Conservation (phyloP, 2,113 vertebrate species). For the Chaetops frenatus region DNA sequence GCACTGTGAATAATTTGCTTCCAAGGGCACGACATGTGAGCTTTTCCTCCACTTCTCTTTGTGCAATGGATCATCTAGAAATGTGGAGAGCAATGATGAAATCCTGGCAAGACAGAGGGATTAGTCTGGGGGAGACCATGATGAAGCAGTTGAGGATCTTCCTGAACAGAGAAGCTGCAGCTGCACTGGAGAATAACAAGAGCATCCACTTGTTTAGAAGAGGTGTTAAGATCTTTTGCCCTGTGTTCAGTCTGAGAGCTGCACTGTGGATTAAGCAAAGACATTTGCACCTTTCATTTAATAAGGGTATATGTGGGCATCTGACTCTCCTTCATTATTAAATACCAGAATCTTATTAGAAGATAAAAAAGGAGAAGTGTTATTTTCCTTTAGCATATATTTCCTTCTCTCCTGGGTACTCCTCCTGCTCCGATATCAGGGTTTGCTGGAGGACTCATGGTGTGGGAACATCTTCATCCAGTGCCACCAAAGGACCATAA, state of each 20-base stretch:
- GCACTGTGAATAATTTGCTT: background rate
- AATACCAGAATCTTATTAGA: background rate
- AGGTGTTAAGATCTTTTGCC: background rate
- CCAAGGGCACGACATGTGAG: fast-evolving
- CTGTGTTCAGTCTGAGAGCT: background rate
- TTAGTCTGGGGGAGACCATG: background rate
- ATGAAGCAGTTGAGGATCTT: background rate
- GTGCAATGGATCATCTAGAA: background rate
- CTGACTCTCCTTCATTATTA: slow-evolving; percentile 4
- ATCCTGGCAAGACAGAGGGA: background rate
- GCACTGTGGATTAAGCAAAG: slow-evolving; percentile 1
- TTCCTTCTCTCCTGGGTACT: background rate
- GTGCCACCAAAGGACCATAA: background rate
- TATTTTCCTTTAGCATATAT: background rate
- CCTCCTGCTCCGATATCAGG: background rate
- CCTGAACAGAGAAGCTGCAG: slow-evolving; percentile 13
- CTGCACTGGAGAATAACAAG: background rate
- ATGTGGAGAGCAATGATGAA: background rate
- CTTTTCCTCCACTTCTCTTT: background rate
- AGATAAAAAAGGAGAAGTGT: background rate
- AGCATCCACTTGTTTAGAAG: background rate
- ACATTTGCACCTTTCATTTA: background rate
- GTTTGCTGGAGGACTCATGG: background rate
- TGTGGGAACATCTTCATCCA: background rate
- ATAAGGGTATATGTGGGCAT: background rate